Evolutionary conservation across 2,113 vertebrate species (phyloP).

Genomic region (Pterocles gutturalis): DNA sequence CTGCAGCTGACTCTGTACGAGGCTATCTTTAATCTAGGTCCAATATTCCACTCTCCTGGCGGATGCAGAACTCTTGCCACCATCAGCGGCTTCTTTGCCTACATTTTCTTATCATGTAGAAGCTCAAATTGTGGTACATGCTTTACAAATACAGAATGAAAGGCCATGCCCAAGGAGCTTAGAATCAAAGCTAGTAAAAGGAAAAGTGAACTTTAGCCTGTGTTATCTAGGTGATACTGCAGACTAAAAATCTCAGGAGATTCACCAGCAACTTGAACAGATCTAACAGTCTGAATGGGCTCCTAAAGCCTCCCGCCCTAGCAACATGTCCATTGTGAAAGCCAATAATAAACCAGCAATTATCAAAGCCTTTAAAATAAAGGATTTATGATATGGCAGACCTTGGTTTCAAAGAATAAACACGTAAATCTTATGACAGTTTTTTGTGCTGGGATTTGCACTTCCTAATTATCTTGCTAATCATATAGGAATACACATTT

Average conservation of each 20-base stretch:
- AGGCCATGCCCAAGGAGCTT: background rate
- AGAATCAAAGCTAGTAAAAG: background rate
- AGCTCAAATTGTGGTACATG: background rate
- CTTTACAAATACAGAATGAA: background rate
- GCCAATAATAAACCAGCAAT: background rate
- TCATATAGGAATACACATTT: background rate
- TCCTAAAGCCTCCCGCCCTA: background rate
- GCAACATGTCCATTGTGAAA: background rate
- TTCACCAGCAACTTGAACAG: background rate
- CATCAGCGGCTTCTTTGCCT: background rate
- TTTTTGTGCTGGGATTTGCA: background rate
- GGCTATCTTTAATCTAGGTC: background rate
- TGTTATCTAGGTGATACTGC: background rate
- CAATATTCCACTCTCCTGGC: background rate
- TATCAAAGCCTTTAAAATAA: background rate
- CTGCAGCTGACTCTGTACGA: background rate
- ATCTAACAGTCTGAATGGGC: background rate
- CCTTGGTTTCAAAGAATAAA: slow-evolving; percentile 18
- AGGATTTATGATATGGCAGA: background rate
- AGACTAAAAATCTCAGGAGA: background rate
- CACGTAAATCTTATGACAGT: accelerated
- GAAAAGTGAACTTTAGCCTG: background rate
- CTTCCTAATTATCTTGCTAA: slow-evolving; percentile 52
- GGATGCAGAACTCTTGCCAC: background rate
- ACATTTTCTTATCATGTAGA: background rate